phyloP scores from a whole-genome alignment of 1,140 invertebrate species.

The Pogonus chalceus region DNA sequence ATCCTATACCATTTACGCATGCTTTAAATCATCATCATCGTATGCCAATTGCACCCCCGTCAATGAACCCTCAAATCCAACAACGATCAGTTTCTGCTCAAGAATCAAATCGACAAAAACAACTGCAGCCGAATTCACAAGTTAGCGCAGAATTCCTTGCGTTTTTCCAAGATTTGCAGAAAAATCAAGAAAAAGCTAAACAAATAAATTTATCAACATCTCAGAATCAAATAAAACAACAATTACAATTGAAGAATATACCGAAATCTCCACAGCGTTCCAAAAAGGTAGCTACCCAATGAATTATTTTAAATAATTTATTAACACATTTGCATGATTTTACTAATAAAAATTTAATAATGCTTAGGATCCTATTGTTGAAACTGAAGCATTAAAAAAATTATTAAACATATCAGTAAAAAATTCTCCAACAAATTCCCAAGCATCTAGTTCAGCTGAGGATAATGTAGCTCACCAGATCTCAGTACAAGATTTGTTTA shows the following conservation, averaged over 20 bases:
- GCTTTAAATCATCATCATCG: not conserved
- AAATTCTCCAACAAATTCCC: not conserved
- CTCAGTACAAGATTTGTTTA: conserved; percentile 12
- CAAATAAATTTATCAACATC: not conserved
- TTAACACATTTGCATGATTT: not conserved
- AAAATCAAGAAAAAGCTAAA: not conserved
- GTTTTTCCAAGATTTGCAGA: not conserved
- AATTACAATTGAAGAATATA: conserved; percentile 8
- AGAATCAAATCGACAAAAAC: too few relatives aligned
- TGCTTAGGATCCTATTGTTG: not conserved
- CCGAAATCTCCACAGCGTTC: not conserved
- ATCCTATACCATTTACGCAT: not conserved
- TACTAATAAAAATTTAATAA: not conserved
- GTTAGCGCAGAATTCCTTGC: not conserved
- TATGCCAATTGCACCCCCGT: not conserved
- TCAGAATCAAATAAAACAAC: not conserved
- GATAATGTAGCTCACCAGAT: not conserved
- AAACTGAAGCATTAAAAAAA: conserved; percentile 2
- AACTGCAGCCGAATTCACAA: not conserved
- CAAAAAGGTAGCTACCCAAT: not conserved
- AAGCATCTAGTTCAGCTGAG: not conserved
- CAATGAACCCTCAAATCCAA: not conserved
- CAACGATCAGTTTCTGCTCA: too few relatives aligned
- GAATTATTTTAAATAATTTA: not conserved
- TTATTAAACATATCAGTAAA: conserved; percentile 3